phyloP scores from a whole-genome alignment of 2,888 invertebrate species.

The Exephanes ischioxanthus region DNA sequence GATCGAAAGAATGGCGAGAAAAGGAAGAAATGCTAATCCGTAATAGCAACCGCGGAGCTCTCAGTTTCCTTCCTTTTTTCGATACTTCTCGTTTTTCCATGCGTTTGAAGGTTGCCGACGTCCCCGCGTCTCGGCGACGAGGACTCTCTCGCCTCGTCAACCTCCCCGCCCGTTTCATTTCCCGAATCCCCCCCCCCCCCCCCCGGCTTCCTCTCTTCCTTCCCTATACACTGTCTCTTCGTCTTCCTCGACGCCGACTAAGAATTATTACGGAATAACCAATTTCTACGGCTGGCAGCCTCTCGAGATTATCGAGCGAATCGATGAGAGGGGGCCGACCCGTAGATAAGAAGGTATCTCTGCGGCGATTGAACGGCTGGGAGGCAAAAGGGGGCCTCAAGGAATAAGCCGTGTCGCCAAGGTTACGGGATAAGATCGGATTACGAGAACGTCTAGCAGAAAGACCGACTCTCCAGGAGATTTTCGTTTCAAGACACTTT shows the following conservation, averaged over 20 bases:
- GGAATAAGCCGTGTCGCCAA: constrained; percentile 68
- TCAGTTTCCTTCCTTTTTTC: background rate
- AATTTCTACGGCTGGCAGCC: constrained; percentile 65
- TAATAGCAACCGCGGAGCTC: constrained; percentile 35
- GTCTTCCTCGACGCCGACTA: constrained; percentile 34
- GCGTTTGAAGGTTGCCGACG: constrained; percentile 31
- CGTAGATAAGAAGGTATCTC: constrained; percentile 1
- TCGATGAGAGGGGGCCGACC: constrained; percentile 47
- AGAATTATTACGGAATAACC: constrained; percentile 69
- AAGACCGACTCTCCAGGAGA: constrained; percentile 57
- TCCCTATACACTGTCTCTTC: background rate
- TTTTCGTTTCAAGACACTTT: constrained; percentile 60
- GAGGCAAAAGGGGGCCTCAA: constrained; percentile 34
- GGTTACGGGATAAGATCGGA: constrained; percentile 68
- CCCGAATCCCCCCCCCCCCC: constrained; percentile 36
- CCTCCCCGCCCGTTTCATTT: constrained; percentile 51
- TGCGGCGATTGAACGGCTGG: constrained; percentile 28
- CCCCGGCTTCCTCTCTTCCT: background rate
- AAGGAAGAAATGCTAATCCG: constrained; percentile 48
- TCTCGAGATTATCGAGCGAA: constrained; percentile 67
- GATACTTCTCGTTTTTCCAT: background rate
- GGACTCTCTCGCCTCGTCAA: constrained; percentile 44
- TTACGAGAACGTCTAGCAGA: constrained; percentile 64
- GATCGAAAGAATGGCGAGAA: constrained; percentile 24
- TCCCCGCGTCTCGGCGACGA: constrained; percentile 20